Conservation (phyloP, 2,888 invertebrate genomes). For the Melinopterus prodromus region DNA sequence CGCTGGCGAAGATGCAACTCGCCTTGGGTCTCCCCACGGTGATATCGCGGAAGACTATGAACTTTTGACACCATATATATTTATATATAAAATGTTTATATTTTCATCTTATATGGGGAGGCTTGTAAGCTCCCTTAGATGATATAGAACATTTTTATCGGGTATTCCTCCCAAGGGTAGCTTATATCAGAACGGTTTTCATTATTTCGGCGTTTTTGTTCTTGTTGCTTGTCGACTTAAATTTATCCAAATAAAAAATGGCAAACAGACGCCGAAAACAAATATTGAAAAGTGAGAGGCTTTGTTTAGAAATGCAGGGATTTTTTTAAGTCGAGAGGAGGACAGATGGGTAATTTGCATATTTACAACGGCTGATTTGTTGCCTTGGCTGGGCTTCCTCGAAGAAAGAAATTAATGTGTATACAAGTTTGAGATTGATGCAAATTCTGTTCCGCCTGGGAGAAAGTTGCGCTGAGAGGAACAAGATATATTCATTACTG, state of each 20-base stretch:
- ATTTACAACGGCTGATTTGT: constrained; percentile 22
- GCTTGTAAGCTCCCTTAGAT: neutral
- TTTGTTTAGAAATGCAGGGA: constrained; percentile 40
- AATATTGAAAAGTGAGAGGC: neutral
- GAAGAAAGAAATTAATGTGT: constrained; percentile 17
- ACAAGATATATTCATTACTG: neutral
- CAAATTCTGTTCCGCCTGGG: neutral
- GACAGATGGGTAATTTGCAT: constrained; percentile 20
- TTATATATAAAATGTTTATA: neutral
- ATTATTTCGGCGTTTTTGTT: neutral
- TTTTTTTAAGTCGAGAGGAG: constrained; percentile 32
- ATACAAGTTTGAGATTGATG: constrained; percentile 11
- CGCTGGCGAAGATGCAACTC: neutral
- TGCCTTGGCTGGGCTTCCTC: constrained; percentile 8
- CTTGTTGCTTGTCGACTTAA: neutral
- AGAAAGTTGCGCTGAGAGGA: neutral
- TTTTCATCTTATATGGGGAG: neutral
- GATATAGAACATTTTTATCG: neutral
- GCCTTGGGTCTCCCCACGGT: neutral
- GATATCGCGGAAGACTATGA: neutral
- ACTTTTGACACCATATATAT: neutral
- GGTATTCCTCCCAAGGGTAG: neutral
- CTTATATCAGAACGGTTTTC: neutral
- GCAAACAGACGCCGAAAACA: too few relatives aligned
- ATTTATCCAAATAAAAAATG: too few relatives aligned